These are phyloP conservation scores for Eupithecia insigniata DNA, from an alignment of 2,888 invertebrate species.

Conservation along the genomic window DNA sequence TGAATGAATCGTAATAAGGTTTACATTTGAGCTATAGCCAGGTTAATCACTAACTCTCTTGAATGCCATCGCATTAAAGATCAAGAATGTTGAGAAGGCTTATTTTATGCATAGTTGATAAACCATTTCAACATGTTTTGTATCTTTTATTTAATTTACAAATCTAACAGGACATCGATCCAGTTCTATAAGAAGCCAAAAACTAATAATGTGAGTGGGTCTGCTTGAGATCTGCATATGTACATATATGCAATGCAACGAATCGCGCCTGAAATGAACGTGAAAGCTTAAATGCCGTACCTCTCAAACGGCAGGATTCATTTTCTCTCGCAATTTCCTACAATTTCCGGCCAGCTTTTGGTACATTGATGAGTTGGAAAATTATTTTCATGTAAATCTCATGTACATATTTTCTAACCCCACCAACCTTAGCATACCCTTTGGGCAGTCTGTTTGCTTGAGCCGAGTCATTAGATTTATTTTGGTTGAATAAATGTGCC, in stretches of 20 bases:
- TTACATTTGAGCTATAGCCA: no score
- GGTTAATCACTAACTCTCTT: neutral
- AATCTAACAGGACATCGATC: neutral
- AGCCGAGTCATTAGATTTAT: neutral
- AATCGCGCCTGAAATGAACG: conserved; percentile 30
- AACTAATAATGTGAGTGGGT: neutral
- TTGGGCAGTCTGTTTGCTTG: neutral
- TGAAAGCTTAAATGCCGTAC: conserved; percentile 60
- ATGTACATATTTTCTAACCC: conserved; percentile 19
- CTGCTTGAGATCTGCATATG: conserved; percentile 20
- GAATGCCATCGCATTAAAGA: neutral
- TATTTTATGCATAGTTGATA: neutral
- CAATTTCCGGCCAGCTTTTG: conserved; percentile 81
- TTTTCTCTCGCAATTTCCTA: conserved; percentile 84
- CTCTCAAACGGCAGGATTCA: conserved; percentile 79
- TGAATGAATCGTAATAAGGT: no score
- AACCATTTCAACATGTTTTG: neutral
- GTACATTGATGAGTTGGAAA: conserved; percentile 74
- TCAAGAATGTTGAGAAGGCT: neutral
- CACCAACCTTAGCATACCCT: conserved; percentile 5
- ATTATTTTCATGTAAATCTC: conserved; percentile 66
- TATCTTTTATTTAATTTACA: neutral
- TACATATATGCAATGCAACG: conserved; percentile 28
- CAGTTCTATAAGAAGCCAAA: neutral
- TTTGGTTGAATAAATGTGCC: neutral